Evolutionary conservation across 2,888 invertebrate genomes (phyloP).

Genomic region (Neria commutata): DNA sequence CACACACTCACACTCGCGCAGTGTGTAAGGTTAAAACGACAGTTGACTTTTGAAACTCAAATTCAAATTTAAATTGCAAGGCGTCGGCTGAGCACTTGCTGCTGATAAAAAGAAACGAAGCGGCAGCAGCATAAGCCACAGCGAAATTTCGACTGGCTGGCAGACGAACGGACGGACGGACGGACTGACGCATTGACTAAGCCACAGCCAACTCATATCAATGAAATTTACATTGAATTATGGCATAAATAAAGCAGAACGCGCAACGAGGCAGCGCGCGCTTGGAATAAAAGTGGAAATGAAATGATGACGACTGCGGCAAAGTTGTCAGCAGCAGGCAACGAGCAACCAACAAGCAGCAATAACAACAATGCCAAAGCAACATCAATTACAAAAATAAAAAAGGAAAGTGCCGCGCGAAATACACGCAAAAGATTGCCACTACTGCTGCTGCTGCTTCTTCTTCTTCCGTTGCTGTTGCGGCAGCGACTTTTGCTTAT

Average conservation of each 20-base stretch:
- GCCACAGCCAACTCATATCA: background rate
- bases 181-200: too few species aligned
- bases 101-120: too few species aligned
- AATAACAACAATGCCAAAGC: background rate
- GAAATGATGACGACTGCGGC: background rate
- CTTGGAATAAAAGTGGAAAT: background rate
- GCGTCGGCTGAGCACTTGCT: too few species aligned
- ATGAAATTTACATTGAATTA: slow-evolving; percentile 1
- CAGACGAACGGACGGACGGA: too few species aligned
- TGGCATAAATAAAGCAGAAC: slow-evolving; percentile 2
- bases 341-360: too few species aligned
- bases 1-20: background rate
- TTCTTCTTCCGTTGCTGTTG: background rate
- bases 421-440: too few species aligned
- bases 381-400: background rate
- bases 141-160: too few species aligned
- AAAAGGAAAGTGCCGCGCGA: slow-evolving; percentile 2
- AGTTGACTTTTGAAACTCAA: slow-evolving; percentile 6
- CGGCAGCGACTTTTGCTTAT: background rate
- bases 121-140: too few species aligned
- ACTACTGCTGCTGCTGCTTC: background rate
- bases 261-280: background rate
- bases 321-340: too few species aligned
- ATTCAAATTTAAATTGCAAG: slow-evolving; percentile 1
- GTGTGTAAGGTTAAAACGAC: slow-evolving; percentile 3